A percentile compares a stretch with the other conserved stretches of the same genome.
These are phyloP conservation scores for Thunnus albacares DNA, from an alignment of 2,797 vertebrate species.

Conservation along the genomic window DNA sequence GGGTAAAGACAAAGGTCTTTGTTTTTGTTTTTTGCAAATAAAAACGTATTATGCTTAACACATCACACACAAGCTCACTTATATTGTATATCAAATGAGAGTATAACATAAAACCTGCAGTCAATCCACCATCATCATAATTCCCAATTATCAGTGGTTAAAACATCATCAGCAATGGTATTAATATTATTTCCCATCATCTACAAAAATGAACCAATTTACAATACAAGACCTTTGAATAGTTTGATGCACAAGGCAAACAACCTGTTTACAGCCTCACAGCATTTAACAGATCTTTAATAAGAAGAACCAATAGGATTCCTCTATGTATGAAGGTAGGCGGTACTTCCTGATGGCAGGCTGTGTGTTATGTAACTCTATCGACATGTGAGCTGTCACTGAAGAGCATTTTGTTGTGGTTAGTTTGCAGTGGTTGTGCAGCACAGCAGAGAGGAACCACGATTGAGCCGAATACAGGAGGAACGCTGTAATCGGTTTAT, in stretches of 20 bases:
- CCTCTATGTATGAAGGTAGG: neutral
- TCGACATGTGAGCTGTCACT: neutral
- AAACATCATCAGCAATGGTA: neutral
- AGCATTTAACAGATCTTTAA: too few species aligned
- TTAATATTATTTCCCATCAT: neutral
- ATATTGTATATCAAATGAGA: neutral
- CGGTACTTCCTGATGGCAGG: conserved; percentile 55
- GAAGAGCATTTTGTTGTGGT: neutral
- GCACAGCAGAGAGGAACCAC: neutral
- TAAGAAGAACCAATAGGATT: conserved; percentile 50
- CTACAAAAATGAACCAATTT: neutral
- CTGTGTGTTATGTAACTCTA: neutral
- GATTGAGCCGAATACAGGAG: neutral
- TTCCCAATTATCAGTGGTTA: neutral
- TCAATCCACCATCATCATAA: neutral
- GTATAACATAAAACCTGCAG: neutral
- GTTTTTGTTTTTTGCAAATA: too few species aligned
- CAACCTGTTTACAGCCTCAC: neutral
- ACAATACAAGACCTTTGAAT: neutral
- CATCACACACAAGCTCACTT: neutral
- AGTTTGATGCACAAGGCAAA: neutral
- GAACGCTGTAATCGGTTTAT: neutral
- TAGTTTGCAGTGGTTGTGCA: neutral
- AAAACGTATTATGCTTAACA: neutral
- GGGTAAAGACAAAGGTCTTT: too few species aligned